These are phyloP conservation scores for Notolepis coatsorum DNA, from an alignment of 2,797 vertebrate genomes.

Conservation along the genomic window DNA sequence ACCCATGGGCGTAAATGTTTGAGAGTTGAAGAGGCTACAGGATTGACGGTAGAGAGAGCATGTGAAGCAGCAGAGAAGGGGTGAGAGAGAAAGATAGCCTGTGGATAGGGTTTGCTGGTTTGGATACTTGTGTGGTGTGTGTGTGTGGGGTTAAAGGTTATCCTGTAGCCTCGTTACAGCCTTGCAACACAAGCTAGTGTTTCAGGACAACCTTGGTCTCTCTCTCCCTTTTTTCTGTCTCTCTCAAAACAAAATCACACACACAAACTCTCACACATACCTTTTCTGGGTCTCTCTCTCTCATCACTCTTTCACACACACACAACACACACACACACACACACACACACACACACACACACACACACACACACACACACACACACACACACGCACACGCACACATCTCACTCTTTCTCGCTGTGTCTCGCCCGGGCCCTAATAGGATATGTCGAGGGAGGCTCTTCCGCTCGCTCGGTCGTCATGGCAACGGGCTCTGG, in stretches of 20 bases:
- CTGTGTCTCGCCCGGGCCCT: conserved; percentile 69
- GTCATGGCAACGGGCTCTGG: conserved; percentile 82
- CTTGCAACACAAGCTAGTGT: conserved; percentile 11
- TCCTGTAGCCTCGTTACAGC: neutral
- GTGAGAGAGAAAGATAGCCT: neutral
- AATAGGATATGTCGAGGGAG: conserved; percentile 86
- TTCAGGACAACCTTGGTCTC: neutral
- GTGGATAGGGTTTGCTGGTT: neutral
- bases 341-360: too few relatives aligned
- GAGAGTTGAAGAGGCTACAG: too few relatives aligned
- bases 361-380: conserved; percentile 8
- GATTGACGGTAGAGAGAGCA: neutral
- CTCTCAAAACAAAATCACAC: too few relatives aligned
- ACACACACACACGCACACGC: conserved; percentile 46
- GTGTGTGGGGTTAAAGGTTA: conserved; percentile 42
- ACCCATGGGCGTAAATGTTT: too few relatives aligned
- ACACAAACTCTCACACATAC: too few relatives aligned
- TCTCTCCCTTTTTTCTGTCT: conserved; percentile 27
- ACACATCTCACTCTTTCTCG: conserved; percentile 31
- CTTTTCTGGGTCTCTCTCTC: too few relatives aligned
- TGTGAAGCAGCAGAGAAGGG: neutral
- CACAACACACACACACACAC: too few relatives aligned
- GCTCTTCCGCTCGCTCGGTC: conserved; percentile 78
- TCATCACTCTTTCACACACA: too few relatives aligned
- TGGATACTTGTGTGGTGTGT: neutral